Evolutionary conservation across 1,140 invertebrate species (phyloP).

Genomic region (Rhyacophila brunnea): DNA sequence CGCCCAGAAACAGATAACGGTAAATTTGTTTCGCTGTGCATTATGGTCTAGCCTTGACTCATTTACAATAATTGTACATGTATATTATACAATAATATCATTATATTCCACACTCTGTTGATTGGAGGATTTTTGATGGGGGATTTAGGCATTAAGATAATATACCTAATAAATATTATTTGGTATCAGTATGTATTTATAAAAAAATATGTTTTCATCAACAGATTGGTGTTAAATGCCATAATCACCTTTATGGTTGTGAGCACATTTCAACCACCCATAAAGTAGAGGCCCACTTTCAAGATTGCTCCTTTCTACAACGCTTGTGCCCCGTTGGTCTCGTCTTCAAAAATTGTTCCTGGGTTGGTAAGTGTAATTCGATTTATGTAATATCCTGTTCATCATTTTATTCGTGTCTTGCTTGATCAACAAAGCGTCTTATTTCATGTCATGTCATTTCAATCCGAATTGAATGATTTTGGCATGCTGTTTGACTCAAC

Average conservation of each 20-base stretch:
- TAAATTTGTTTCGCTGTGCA: too few species aligned
- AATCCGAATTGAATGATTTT: background rate
- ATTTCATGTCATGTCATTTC: background rate
- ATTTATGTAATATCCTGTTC: background rate
- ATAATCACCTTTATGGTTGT: slow-evolving; percentile 18
- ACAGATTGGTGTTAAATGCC: slow-evolving; percentile 14
- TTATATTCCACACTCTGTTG: too few species aligned
- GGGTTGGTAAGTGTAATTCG: slow-evolving; percentile 13
- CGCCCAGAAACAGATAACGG: too few species aligned
- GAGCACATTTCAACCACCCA: background rate
- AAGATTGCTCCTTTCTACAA: slow-evolving; percentile 10
- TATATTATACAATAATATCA: too few species aligned
- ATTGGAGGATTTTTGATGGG: too few species aligned
- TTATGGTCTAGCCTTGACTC: too few species aligned
- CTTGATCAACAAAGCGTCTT: background rate
- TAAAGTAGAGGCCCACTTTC: slow-evolving; percentile 8
- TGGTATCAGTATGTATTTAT: too few species aligned
- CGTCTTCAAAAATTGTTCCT: slow-evolving; percentile 11
- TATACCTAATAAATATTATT: too few species aligned
- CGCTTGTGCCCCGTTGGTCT: slow-evolving; percentile 18
- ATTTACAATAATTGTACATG: too few species aligned
- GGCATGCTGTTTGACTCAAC: background rate
- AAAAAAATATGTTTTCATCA: background rate
- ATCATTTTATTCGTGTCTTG: background rate
- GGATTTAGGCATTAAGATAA: too few species aligned